Evolutionary conservation across 2,888 invertebrate species (phyloP), one percentile per base, ranked within the genome.

Genomic region (Cotesia congregata): DNA sequence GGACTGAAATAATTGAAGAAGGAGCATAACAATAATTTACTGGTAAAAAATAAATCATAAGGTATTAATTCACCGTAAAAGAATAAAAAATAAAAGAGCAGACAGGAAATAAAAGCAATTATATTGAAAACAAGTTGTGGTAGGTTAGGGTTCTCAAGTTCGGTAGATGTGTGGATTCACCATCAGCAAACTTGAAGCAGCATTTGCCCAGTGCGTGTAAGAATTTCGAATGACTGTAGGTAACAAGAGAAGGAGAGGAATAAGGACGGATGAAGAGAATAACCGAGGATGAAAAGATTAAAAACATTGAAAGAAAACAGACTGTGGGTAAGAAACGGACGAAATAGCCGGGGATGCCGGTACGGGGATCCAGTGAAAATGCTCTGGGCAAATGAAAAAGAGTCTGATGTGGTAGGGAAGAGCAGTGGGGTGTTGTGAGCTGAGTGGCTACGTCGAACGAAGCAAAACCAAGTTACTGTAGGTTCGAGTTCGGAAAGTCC

Each of bases 401-500:
- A 69, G 68, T 50, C 75, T 77, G 75, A 72, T 72, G 73, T 50
- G 39, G 39, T 64, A 78, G 59, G 39, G 60, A 40, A 70, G 59
- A 61, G 62, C 17, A 64, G 40, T 60, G 39, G 61, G 67, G 62
- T 65, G 30, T 30, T 30, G 30, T 30, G 74, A 59, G 64, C 71
- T 75, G 40, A 73, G 74, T 71, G 76, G 73, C 68, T 61, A 76
- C 72, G 65, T 75, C 79, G 77, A 74, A 76, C 77, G 77, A 67
- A 67, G 77, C 68, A 77, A 80, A 84, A 83, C 82, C 83, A 83
- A 83, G 86, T 86, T 86, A 83, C 83, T 86, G 88, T 85, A 87
- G 88, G 88, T 85, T 83, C 83, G 85, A 82, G 83, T 88, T 88
- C 86, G 88, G 88, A 86, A 87, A 88, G 87, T 86, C 85, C 75